Conservation (phyloP, 1,140 invertebrate species). For the Laupala kohalensis region DNA sequence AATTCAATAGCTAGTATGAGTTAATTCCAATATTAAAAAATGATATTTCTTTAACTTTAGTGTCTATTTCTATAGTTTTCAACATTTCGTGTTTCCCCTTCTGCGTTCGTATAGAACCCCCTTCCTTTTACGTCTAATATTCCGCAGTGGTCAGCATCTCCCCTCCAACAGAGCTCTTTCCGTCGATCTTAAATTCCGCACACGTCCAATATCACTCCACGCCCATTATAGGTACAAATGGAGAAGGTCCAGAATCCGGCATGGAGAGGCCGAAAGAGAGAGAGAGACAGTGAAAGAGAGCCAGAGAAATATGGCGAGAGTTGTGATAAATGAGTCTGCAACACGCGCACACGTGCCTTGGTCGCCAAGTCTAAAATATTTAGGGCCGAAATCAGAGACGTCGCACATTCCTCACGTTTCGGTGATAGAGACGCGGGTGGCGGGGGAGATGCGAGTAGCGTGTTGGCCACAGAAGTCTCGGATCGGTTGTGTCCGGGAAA, state of each 20-base stretch:
- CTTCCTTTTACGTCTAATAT: background rate
- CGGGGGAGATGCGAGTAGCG: too few relatives aligned
- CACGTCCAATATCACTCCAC: background rate
- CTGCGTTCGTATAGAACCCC: too few relatives aligned
- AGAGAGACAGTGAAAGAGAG: background rate
- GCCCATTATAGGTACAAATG: background rate
- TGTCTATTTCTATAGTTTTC: too few relatives aligned
- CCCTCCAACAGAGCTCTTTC: background rate
- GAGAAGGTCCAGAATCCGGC: background rate
- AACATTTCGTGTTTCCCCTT: too few relatives aligned
- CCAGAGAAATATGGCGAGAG: background rate
- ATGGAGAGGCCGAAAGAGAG: background rate
- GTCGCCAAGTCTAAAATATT: background rate
- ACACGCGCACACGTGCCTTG: background rate
- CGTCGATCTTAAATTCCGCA: background rate
- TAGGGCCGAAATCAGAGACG: background rate
- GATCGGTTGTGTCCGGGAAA: too few relatives aligned
- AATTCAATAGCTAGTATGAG: too few relatives aligned
- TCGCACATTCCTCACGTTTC: background rate
- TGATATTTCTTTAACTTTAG: too few relatives aligned
- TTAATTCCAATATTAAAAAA: too few relatives aligned
- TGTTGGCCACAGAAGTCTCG: too few relatives aligned
- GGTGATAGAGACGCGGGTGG: too few relatives aligned
- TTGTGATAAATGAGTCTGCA: background rate
- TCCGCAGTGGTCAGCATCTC: background rate